Conservation (phyloP, 2,888 invertebrate species). For the Neoitamus cyanurus region DNA sequence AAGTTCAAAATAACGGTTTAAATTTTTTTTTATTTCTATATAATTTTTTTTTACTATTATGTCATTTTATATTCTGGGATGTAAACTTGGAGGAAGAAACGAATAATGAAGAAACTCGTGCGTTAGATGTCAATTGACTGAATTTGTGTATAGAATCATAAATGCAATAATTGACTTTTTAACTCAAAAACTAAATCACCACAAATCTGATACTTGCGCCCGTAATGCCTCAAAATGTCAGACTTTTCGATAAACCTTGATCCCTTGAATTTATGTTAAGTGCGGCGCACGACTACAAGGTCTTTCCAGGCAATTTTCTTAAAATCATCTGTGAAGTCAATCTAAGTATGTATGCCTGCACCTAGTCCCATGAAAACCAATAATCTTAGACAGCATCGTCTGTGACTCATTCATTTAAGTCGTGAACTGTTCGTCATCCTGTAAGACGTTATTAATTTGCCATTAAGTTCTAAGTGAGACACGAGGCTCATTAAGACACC, state of each 20-base stretch:
- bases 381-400: neutral
- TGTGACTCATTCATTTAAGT: neutral
- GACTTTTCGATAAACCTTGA: neutral
- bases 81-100: too few relatives aligned
- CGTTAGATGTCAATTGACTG: too few relatives aligned
- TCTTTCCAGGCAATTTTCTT: neutral
- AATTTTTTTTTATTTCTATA: too few relatives aligned
- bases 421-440: neutral
- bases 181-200: too few relatives aligned
- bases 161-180: too few relatives aligned
- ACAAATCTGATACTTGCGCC: too few relatives aligned
- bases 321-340: neutral
- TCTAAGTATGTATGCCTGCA: neutral
- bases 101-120: too few relatives aligned
- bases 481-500: conserved; percentile 5
- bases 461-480: neutral
- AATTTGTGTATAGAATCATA: too few relatives aligned
- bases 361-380: neutral
- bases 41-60: too few relatives aligned
- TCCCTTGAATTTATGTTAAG: neutral
- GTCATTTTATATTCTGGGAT: too few relatives aligned
- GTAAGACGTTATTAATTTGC: neutral
- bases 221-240: neutral
- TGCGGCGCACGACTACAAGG: too few relatives aligned
- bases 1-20: too few relatives aligned